Conservation (phyloP, 2,888 invertebrate genomes). For the Synanthedon myopaeformis region DNA sequence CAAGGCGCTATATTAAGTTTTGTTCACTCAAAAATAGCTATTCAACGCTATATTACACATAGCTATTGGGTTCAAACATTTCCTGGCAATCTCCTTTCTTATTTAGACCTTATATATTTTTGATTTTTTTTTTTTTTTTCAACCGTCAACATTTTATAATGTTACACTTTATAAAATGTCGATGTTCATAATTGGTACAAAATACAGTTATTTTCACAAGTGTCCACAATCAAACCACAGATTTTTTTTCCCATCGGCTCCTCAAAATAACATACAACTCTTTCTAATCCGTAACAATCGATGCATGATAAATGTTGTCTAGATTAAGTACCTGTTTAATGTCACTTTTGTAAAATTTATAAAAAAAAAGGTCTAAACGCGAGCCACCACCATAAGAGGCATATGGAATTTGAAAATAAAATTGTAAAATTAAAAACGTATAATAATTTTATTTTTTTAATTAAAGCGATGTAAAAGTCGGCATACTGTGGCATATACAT, state of each 20-base stretch:
- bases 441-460: conserved; percentile 1
- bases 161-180: too few relatives aligned
- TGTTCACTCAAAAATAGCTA: too few relatives aligned
- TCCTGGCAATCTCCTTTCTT: too few relatives aligned
- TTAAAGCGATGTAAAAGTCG: conserved; percentile 13
- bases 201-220: conserved; percentile 36
- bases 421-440: conserved; percentile 19
- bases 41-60: too few relatives aligned
- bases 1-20: too few relatives aligned
- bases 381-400: conserved; percentile 45
- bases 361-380: conserved; percentile 23
- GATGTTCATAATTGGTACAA: too few relatives aligned
- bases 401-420: conserved; percentile 39
- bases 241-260: conserved; percentile 51
- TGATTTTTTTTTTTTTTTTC: too few relatives aligned
- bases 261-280: conserved; percentile 21
- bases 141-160: too few relatives aligned
- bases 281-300: conserved; percentile 30
- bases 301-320: conserved; percentile 51
- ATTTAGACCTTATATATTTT: too few relatives aligned
- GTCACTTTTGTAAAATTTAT: conserved; percentile 15
- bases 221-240: conserved; percentile 25
- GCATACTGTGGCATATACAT: conserved; percentile 18
- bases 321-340: conserved; percentile 34
- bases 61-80: too few relatives aligned